Conservation (phyloP, 2,888 invertebrate species). For the Diarsia dahlii region DNA sequence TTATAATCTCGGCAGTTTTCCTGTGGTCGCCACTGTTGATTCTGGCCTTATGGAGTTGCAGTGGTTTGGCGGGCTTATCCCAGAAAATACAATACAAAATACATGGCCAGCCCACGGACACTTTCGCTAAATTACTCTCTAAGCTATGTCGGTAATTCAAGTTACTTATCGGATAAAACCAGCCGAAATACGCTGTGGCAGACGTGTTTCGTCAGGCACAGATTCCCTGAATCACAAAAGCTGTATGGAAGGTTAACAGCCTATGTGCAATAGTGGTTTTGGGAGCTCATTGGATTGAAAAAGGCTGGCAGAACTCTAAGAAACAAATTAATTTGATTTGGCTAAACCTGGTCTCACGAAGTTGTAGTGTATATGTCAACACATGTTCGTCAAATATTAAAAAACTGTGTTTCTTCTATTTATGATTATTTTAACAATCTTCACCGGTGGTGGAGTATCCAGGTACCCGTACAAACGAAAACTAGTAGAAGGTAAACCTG, state of each 20-base stretch:
- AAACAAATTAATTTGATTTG: no score
- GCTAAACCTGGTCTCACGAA: no score
- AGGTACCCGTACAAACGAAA: background rate
- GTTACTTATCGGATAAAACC: background rate
- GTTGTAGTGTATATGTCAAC: no score
- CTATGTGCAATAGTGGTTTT: background rate
- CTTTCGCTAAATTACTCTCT: background rate
- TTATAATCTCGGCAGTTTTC: no score
- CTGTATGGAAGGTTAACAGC: background rate
- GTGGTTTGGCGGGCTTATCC: no score
- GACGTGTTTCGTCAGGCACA: background rate
- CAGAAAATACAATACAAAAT: no score
- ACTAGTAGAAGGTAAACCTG: background rate
- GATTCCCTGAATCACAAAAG: background rate
- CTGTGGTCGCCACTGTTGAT: no score
- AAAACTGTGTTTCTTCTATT: no score
- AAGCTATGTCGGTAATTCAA: background rate
- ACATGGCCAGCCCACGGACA: background rate
- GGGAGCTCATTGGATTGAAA: no score
- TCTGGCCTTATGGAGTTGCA: no score
- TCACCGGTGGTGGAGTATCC: background rate
- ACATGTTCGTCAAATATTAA: no score
- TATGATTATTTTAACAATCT: constrained; percentile 6
- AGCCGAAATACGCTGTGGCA: background rate
- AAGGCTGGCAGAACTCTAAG: no score